A percentile compares a stretch with the other conserved stretches of the same genome.
Evolutionary conservation across 2,888 invertebrate genomes (phyloP).

Genomic region (Eristalinus sepulchralis): DNA sequence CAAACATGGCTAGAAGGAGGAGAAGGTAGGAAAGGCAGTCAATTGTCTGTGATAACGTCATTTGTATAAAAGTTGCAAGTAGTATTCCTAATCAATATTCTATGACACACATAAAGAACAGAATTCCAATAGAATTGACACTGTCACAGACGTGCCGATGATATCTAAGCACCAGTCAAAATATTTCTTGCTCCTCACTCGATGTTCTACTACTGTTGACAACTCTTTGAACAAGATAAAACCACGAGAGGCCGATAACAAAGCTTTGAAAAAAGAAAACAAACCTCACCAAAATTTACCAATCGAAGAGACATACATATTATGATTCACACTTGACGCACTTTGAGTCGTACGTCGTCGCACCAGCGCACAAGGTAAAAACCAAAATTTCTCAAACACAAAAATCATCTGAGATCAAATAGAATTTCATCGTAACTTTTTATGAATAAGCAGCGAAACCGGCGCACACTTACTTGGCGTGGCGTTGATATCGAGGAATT

Average conservation of each 20-base stretch:
- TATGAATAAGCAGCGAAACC: conserved; percentile 42
- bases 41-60: background rate
- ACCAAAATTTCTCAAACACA: conserved; percentile 7
- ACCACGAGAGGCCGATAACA: background rate
- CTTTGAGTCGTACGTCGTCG: background rate
- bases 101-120: background rate
- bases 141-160: background rate
- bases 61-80: background rate
- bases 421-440: conserved; percentile 50
- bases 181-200: background rate
- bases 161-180: conserved; percentile 22
- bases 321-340: background rate
- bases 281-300: background rate
- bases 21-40: background rate
- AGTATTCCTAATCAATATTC: background rate
- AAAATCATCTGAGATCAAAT: conserved; percentile 20
- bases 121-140: background rate
- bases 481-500: conserved; percentile 37
- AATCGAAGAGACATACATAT: background rate
- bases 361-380: background rate
- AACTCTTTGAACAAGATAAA: conserved; percentile 7
- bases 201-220: conserved; percentile 33
- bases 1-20: background rate
- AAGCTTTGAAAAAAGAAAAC: background rate
- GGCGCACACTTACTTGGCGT: background rate